Base-by-base conservation (phyloP, 2,888 invertebrate genomes). In the Harpalus rubripes region DNA sequence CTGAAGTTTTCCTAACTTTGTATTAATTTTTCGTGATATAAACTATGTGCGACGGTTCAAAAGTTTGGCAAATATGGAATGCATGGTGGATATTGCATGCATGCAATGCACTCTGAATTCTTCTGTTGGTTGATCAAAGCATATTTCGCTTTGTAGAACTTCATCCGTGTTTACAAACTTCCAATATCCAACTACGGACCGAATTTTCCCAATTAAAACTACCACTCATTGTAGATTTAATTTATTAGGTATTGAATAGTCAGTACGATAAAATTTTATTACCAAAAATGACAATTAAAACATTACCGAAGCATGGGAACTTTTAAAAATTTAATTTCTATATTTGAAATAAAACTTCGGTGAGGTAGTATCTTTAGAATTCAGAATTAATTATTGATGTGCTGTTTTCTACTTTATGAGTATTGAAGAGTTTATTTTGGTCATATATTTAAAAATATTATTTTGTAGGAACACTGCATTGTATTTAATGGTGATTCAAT, bases 61-160 rank as follows among this genome's bases (percentile, higher is more conserved):
- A 52, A 52, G 10, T 52, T 12, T 52, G 32, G 44, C 44, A 52
- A 52, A 52, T 52, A 52, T 52, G 44, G 44, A 52, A 52, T 52
- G 44, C 44, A 52, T 2, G 8, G 12, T 7, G 44, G 10, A 32
- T 52, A 52, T 52, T 52, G 10, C 44, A 52, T 52, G 44, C 44
- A 52, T 12, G 8, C 8, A 12, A 52, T 52, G 44, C 44, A 52
- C 44, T 10, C 8, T 52, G 12, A 6, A 10, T 52, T 52, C 44
- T 52, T 52, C 44, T 52, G 44, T 52, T 52, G 10, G 44, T 52
- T 52, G 44, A 52, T 52, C 44, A 52, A 52, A 52, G 44, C 44
- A 52, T 52, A 52, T 52, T 52, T 12, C 44, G 44, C 44, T 52
- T 52, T 52, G 44, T 52, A 52, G 44, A 52, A 52, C 44, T 52